These are phyloP conservation scores for Armadillidium nasatum DNA, from an alignment of 1,140 invertebrate genomes.

Conservation along the genomic window DNA sequence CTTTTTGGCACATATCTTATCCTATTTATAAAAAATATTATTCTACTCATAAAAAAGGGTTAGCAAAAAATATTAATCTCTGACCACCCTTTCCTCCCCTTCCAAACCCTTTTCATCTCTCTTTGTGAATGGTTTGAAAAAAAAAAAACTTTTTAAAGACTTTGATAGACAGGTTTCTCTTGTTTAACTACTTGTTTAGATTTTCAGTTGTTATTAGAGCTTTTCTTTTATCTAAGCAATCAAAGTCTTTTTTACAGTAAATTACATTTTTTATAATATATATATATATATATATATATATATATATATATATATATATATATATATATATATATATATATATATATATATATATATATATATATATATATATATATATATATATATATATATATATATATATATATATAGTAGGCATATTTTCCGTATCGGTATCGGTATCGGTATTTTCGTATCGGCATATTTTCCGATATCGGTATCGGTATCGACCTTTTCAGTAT, in stretches of 20 bases:
- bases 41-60: constrained; percentile 13
- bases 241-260: no score
- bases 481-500: no score
- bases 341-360: not conserved
- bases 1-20: not conserved
- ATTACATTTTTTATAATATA: not conserved
- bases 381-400: constrained; percentile 1
- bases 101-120: not conserved
- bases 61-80: constrained; percentile 8
- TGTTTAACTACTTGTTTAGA: no score
- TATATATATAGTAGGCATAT: no score
- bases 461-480: no score
- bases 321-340: constrained; percentile 14
- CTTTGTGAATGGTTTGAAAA: not conserved
- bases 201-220: no score
- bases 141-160: not conserved
- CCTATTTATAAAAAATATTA: constrained; percentile 10
- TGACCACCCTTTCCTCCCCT: not conserved
- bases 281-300: constrained; percentile 9
- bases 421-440: no score
- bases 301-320: not conserved
- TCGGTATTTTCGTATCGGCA: no score
- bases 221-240: no score
- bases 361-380: constrained; percentile 8
- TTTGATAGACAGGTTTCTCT: not conserved